phyloP scores from a whole-genome alignment of 2,113 vertebrate species.

The Actenoides lindsayi region DNA sequence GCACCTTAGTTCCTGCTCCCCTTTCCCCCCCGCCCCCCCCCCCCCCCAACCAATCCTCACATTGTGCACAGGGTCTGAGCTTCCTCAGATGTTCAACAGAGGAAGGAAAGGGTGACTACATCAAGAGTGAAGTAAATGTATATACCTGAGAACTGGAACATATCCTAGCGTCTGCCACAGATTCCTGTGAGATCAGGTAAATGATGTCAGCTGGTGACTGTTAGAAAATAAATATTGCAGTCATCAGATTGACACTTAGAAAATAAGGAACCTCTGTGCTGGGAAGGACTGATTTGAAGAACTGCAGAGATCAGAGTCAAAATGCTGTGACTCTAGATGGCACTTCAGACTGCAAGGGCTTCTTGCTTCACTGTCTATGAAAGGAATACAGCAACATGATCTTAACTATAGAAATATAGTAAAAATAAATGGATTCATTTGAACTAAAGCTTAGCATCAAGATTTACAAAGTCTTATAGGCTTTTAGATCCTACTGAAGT shows the following conservation, averaged over 20 bases:
- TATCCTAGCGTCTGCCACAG: neutral
- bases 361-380: neutral
- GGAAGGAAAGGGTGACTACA: neutral
- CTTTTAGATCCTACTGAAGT: neutral
- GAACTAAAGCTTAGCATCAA: neutral
- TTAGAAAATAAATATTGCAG: neutral
- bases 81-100: neutral
- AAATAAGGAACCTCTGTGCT: neutral
- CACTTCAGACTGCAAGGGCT: neutral
- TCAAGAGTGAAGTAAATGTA: neutral
- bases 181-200: neutral
- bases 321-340: neutral
- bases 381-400: neutral
- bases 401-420: neutral
- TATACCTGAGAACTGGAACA: neutral
- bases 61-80: neutral
- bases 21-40: neutral
- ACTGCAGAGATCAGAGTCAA: neutral
- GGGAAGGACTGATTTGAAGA: neutral
- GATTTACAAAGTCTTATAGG: neutral
- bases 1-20: too few species aligned
- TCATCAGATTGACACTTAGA: neutral
- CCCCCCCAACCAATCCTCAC: neutral
- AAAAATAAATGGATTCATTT: neutral
- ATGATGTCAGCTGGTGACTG: neutral